These are phyloP conservation scores for Sapajus apella DNA, from an alignment of 2,113 vertebrate genomes.

Conservation along the genomic window DNA sequence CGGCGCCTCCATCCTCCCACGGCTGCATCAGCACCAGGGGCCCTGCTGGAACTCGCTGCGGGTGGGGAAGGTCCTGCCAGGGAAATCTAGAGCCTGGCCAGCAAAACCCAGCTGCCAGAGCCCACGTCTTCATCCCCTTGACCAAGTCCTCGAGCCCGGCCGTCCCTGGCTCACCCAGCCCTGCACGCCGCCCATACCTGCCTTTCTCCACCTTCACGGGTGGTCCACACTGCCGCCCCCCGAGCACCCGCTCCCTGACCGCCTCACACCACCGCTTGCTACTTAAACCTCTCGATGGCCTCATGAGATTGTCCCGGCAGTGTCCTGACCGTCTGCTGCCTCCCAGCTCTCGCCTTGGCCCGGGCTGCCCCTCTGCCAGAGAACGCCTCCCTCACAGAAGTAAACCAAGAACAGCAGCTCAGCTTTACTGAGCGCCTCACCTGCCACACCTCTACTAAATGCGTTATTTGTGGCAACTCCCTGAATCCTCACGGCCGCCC, in stretches of 20 bases:
- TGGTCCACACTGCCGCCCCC: background rate
- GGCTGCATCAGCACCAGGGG: background rate
- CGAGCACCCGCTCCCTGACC: too few relatives aligned
- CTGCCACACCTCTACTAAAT: background rate
- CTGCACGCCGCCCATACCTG: background rate
- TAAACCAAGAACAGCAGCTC: background rate
- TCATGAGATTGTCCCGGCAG: background rate
- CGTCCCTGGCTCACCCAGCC: fast-evolving
- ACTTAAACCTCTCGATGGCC: background rate
- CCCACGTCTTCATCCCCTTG: background rate
- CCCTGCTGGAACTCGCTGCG: background rate
- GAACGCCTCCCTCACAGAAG: background rate
- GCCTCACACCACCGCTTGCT: background rate
- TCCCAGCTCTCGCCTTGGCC: background rate
- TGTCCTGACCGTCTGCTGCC: background rate
- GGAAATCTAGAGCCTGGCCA: background rate
- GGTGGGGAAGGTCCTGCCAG: background rate
- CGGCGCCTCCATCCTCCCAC: background rate
- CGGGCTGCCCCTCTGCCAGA: background rate
- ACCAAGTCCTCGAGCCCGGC: fast-evolving
- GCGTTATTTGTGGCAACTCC: background rate
- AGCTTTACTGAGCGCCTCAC: background rate
- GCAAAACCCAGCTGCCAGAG: background rate
- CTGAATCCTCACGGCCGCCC: background rate
- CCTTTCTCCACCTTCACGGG: background rate